A percentile compares a stretch with the other conserved stretches of the same genome.
These are phyloP conservation scores for Tachycineta bicolor DNA, from an alignment of 2,113 vertebrate species.

Conservation along the genomic window DNA sequence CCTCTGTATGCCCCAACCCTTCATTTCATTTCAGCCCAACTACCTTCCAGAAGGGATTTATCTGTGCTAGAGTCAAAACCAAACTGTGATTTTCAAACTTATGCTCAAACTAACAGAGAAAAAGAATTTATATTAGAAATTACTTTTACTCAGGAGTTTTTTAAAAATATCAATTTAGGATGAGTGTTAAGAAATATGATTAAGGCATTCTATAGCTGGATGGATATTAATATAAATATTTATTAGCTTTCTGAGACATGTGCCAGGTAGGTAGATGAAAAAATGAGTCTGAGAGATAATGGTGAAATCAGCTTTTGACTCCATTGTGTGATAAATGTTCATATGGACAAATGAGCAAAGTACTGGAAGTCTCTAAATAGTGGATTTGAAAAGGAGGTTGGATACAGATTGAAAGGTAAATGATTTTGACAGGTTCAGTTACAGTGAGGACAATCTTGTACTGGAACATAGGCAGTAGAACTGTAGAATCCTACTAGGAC, in stretches of 20 bases:
- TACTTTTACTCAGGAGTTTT: background rate
- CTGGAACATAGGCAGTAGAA: background rate
- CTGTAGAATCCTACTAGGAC: background rate
- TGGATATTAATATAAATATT: background rate
- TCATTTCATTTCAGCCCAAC: background rate
- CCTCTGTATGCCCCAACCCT: background rate
- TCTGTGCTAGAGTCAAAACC: background rate
- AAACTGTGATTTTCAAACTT: background rate
- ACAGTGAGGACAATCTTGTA: background rate
- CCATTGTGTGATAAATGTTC: background rate
- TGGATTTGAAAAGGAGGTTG: background rate
- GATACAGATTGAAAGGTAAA: background rate
- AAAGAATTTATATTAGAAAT: background rate
- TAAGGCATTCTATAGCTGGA: background rate
- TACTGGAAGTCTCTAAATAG: background rate
- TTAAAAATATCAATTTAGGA: background rate
- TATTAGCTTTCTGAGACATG: background rate
- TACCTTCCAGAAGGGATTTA: background rate
- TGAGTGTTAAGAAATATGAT: background rate
- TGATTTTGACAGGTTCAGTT: background rate
- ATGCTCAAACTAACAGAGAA: background rate
- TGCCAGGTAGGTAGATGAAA: background rate
- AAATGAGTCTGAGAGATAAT: background rate
- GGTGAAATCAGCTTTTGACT: background rate
- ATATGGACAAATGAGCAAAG: background rate